Evolutionary conservation across 2,797 vertebrate genomes (phyloP).

Genomic region (Intellagama lesueurii): DNA sequence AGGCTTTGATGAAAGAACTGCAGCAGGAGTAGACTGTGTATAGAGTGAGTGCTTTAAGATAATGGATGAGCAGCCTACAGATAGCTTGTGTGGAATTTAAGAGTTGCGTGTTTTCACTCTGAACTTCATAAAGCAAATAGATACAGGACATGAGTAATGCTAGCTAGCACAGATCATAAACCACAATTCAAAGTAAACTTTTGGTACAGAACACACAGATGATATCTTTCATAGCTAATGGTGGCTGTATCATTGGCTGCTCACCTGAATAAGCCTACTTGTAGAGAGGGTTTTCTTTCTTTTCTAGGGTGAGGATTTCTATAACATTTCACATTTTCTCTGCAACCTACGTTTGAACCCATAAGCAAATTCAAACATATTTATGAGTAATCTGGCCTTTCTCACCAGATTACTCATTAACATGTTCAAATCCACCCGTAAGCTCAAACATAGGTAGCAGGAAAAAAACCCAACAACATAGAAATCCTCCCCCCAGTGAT

Average conservation of each 20-base stretch:
- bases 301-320: too few species aligned
- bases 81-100: conserved; percentile 78
- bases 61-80: conserved; percentile 76
- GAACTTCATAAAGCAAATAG: conserved; percentile 71
- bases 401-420: too few species aligned
- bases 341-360: too few species aligned
- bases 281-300: background rate
- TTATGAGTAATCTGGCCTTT: too few species aligned
- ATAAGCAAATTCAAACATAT: too few species aligned
- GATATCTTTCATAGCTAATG: background rate
- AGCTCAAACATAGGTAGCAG: too few species aligned
- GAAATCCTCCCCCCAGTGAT: too few species aligned
- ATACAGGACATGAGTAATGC: conserved; percentile 57
- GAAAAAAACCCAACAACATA: too few species aligned
- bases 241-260: background rate
- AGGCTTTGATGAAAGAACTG: conserved; percentile 81
- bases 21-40: conserved; percentile 73
- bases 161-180: conserved; percentile 58
- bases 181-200: background rate
- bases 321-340: too few species aligned
- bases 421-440: too few species aligned
- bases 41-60: conserved; percentile 68
- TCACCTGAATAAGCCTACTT: background rate
- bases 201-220: background rate
- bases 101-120: conserved; percentile 72